A percentile compares a stretch with the other conserved stretches of the same genome.
phyloP scores from a whole-genome alignment of 2,113 vertebrate species.

The Smithornis capensis region DNA sequence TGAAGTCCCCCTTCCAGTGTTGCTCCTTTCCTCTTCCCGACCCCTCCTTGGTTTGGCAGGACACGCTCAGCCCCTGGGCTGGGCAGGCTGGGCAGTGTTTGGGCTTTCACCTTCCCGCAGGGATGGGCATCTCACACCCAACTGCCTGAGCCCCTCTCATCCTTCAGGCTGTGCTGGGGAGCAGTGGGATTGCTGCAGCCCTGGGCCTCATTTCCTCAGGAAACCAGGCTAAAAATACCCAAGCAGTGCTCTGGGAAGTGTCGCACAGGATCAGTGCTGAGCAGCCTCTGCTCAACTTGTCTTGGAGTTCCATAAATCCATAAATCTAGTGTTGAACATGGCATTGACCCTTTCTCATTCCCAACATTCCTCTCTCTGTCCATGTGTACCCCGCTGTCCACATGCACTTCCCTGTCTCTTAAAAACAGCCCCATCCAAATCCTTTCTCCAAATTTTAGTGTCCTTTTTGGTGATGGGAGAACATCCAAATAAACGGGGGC shows the following conservation, averaged over 20 bases:
- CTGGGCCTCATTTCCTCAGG: constrained; percentile 11
- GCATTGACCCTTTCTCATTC: neutral
- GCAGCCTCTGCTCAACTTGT: neutral
- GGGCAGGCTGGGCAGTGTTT: neutral
- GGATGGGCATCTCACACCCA: accelerated
- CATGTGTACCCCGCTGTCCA: accelerated
- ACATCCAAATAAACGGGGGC: accelerated
- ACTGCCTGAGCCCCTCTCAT: neutral
- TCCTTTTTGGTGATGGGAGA: neutral
- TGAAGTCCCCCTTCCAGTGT: neutral
- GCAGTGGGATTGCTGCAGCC: neutral
- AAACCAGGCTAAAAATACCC: neutral
- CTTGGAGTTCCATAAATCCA: accelerated
- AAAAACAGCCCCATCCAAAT: neutral
- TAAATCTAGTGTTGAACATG: accelerated
- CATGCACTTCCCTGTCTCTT: neutral
- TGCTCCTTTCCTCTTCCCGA: neutral
- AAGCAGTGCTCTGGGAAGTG: neutral
- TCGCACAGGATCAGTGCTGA: accelerated
- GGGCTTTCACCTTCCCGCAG: neutral
- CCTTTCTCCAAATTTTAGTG: neutral
- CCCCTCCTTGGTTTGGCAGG: neutral
- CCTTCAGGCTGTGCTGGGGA: neutral
- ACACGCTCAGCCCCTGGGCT: accelerated
- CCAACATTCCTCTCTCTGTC: accelerated